Evolutionary conservation across 2,797 vertebrate genomes (phyloP), one percentile per base, ranked within the genome.

Genomic region (Luscinia megarhynchos): DNA sequence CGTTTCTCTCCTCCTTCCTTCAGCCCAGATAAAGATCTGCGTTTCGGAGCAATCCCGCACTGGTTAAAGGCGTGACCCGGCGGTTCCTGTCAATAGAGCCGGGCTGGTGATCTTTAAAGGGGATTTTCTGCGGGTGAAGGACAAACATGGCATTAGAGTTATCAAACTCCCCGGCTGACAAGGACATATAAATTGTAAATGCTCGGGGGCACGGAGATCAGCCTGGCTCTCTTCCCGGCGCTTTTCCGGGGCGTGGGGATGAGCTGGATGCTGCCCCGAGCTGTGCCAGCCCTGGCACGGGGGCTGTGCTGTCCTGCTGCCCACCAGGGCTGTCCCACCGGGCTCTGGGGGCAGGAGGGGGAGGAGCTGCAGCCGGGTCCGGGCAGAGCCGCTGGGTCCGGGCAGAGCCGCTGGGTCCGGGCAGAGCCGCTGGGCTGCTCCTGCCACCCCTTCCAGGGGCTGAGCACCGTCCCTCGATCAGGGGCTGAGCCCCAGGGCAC

Each of bases 51-150:
- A 79, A 85, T 38, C 97, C 90, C 89, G 64, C 73, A 48, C 96
- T 58, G 88, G 95, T 68, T 79, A 54, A 64, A 45, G 27, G 30
- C 6, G 0, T 40, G 95, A 87, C 94, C 93, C 72, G 86, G 12
- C 15, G 10, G 95, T 94, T 96, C 81, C 91, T 96, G 93, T 97
- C 91, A 96, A 94, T n/a, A 95, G 92, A 95, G 92, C 63, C 50
- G 36, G 74, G 87, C 90, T 94, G 96, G 87, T 94, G 94, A 97
- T 96, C 95, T 96, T 97, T 96, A 94, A 81, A 87, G 90, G 94
- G 95, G 94, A 94, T 95, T 89, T 96, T 94, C 97, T 97, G 46
- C 14, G 59, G 87, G 85, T 93, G 93, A 96, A 97, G 76, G 51
- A 78, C 76, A 78, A 78, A 78, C 76, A 78, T 78, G 76, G 55